Base-by-base conservation (phyloP, 2,888 invertebrate species). In the Arenicola marina region DNA sequence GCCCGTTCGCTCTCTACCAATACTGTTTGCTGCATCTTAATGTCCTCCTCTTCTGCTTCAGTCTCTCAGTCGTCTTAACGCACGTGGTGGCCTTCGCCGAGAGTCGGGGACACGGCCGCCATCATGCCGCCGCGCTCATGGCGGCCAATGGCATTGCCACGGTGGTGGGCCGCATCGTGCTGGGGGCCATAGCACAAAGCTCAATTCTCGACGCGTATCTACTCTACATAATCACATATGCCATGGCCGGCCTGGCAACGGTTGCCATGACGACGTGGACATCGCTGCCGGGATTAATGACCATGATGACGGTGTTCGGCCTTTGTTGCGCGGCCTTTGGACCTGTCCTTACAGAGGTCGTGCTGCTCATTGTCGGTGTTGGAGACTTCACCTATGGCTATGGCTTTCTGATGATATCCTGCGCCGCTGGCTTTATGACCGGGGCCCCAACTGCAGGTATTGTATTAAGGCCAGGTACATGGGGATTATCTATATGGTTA, bases 331-430 rank as follows among this genome's bases (percentile, higher is more conserved):
- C 18, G 7, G 48, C 48, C 48, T 48, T 11, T 48, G 48, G 48
- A 7, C 48, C 48, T 24, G 48, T 48, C 18, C n/a, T 48, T 7
- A 21, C 48, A 7, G 48, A 48, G 48, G 15, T 11, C 48, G 26
- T 48, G 18, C 48, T 48, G 48, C 7, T 7, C 7, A 24, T 48
- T 7, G 48, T 48, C 26, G 48, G 48, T 11, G 26, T 24, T 24
- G n/a, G 24, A 21, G 18, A 24, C 18, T 48, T 48, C 26, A 48
- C 11, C 24, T 48, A n/a, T 24, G 48, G 18, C 15, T 48, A 48
- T 24, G 48, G 48, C 7, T 48, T 48, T 24, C 26, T 48, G 48
- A 48, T 48, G 48, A 48, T 48, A 11, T 48, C 48, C 26, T n/a
- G 7, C 7, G 48, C 48, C 15, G 24, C 24, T 7, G 48, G 48